Base-by-base conservation (phyloP, 2,888 invertebrate genomes). In the Trisateles emortualis region DNA sequence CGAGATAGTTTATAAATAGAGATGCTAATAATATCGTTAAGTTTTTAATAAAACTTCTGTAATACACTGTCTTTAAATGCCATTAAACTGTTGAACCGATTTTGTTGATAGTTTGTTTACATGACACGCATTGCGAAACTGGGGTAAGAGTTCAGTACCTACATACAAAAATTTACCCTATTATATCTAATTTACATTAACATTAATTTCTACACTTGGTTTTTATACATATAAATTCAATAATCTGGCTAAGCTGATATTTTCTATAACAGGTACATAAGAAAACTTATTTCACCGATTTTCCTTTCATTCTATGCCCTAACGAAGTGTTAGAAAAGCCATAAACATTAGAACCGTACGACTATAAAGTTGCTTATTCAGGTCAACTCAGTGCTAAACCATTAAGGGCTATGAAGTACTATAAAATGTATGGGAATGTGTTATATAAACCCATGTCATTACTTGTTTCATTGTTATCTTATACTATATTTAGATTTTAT, bases 271-370 rank as follows among this genome's bases (percentile, higher is more conserved):
- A 29, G 9, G 11, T 11, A 33, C 14, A 8, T 14, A 33, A 14
- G n/a, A 4, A 39, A 39, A 17, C 44, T 50, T 38, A 58, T 44
- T 51, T 67, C 52, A 33, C 52, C 48, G 41, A 43, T 52, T 59
- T 59, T 48, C 41, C 11, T 52, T 52, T 52, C 38, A 52, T 44
- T 9, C 41, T 19, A 22, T 48, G 52, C 50, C 38, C 47, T 42
- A 32, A 29, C 35, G 16, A 16, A 33, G 14, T 33, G 6, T 8
- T 9, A 24, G 29, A 17, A 29, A 16, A 33, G 19, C 32, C 16
- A 17, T 52, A 44, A 62, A 59, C 29, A 40, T 55, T 40, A 19
- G 52, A 52, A 55, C 33, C 43, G 26, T 46, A 40, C 16, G 11
- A 29, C 24, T 13, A 40, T 56, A 48, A 65, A 59, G 44, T 30